Evolutionary conservation across 2,888 invertebrate genomes (phyloP), one percentile per base, ranked within the genome.

Genomic region (Orthonevra nobilis): DNA sequence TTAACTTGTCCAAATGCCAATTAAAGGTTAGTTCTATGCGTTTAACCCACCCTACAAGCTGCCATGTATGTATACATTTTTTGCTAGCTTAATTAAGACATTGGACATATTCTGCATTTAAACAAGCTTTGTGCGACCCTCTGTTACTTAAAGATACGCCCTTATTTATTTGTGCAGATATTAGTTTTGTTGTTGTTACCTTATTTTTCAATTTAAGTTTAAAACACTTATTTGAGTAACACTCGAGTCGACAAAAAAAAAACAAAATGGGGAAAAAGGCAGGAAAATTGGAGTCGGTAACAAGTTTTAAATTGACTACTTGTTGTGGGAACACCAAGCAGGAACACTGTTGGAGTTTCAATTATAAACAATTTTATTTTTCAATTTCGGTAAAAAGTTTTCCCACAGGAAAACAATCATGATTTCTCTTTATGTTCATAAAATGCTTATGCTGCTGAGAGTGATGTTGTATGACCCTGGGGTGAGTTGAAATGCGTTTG

Each of bases 1-100:
- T 68, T 38, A 56, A 56, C 46, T 26, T 66, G 17, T 66, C 56
- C 68, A 23, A 58, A 19, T 48, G 46, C 38, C 68, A 68, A 68
- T 68, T 68, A 68, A 19, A 56, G 58, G 68, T 58, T 30, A 46
- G 56, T 56, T 48, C 56, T 46, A 26, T 26, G 36, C 19, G 15
- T 20, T 46, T 48, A 30, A 38, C 46, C 19, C 38, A 20, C 15
- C 42, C 32, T 12, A 56, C 36, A 36, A 38, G 32, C 56, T 64
- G 42, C 12, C 42, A 32, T 34, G 42, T 64, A n/a, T n/a, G n/a
- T n/a, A n/a, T n/a, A n/a, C n/a, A n/a, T n/a, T n/a, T n/a, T n/a
- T n/a, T n/a, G n/a, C n/a, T n/a, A n/a, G n/a, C n/a, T n/a, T n/a
- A n/a, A n/a, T n/a, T n/a, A n/a, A n/a, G n/a, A n/a, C n/a, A n/a